Conservation (phyloP, 2,113 vertebrate genomes). For the Periophthalmodon schlosseri region DNA sequence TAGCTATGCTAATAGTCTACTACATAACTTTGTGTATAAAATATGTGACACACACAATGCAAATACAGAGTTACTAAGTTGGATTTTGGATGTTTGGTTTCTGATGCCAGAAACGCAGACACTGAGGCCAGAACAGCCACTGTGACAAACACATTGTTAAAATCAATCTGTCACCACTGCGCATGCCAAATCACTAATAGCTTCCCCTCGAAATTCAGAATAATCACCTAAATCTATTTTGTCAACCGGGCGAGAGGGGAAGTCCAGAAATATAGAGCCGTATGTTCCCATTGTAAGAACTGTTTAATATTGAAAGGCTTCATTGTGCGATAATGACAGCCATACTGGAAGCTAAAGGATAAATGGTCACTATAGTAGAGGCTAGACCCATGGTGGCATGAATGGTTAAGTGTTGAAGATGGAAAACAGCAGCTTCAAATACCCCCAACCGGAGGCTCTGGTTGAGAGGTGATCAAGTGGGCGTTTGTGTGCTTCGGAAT, state of each 20-base stretch:
- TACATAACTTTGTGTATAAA: neutral
- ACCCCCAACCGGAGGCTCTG: slow-evolving; percentile 53
- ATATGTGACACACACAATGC: neutral
- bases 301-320: slow-evolving; percentile 30
- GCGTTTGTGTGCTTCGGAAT: slow-evolving; percentile 55
- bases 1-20: neutral
- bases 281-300: slow-evolving; percentile 20
- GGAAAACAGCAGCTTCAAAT: slow-evolving; percentile 61
- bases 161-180: neutral
- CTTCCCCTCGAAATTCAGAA: slow-evolving; percentile 3
- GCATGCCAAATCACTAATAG: neutral
- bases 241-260: slow-evolving; percentile 33
- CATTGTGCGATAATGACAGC: slow-evolving; percentile 55
- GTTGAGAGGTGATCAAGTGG: slow-evolving; percentile 49
- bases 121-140: neutral
- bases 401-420: slow-evolving; percentile 50
- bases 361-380: slow-evolving; percentile 34
- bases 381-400: slow-evolving; percentile 32
- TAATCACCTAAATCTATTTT: slow-evolving; percentile 24
- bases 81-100: slow-evolving; percentile 1
- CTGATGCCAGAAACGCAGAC: neutral
- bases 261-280: slow-evolving; percentile 41
- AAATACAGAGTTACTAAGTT: neutral
- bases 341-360: slow-evolving; percentile 36
- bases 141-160: slow-evolving; percentile 9